A percentile compares a stretch with the other conserved stretches of the same genome.
These are phyloP conservation scores for Hycleus cichorii DNA, from an alignment of 1,140 invertebrate genomes.

Conservation along the genomic window DNA sequence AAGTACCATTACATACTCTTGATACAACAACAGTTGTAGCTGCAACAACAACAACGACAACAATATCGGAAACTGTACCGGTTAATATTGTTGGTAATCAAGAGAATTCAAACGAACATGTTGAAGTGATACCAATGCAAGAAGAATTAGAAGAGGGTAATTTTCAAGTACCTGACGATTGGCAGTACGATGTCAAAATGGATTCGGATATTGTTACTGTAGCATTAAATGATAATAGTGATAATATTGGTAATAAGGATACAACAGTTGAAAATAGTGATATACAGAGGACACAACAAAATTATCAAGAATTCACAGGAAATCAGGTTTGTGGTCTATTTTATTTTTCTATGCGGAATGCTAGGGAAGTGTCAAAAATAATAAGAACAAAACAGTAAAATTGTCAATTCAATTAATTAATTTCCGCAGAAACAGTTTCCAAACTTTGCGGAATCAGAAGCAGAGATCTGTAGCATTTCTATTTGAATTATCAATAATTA, in stretches of 20 bases:
- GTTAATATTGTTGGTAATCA: conserved; percentile 30
- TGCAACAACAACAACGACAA: not conserved
- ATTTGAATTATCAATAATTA: no score
- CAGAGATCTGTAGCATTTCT: no score
- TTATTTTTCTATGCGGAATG: no score
- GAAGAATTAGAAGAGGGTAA: conserved; percentile 45
- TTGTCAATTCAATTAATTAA: no score
- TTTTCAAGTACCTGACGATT: conserved; percentile 39
- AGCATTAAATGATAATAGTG: conserved; percentile 17
- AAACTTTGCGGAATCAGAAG: no score
- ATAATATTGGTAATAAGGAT: no score
- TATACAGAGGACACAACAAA: conserved; percentile 1
- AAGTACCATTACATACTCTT: conserved; percentile 37
- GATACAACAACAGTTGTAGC: conserved; percentile 28
- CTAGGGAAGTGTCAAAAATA: no score
- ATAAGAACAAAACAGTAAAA: no score
- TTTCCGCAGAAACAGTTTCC: no score
- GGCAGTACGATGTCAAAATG: conserved; percentile 40
- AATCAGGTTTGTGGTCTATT: not conserved
- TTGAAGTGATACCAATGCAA: conserved; percentile 46
- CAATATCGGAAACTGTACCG: conserved; percentile 17
- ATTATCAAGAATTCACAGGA: not conserved
- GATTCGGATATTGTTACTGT: conserved; percentile 39
- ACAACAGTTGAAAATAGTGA: no score
- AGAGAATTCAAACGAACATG: conserved; percentile 36